These are phyloP conservation scores for Ectobius pallidus DNA, from an alignment of 2,888 invertebrate species.

Conservation along the genomic window DNA sequence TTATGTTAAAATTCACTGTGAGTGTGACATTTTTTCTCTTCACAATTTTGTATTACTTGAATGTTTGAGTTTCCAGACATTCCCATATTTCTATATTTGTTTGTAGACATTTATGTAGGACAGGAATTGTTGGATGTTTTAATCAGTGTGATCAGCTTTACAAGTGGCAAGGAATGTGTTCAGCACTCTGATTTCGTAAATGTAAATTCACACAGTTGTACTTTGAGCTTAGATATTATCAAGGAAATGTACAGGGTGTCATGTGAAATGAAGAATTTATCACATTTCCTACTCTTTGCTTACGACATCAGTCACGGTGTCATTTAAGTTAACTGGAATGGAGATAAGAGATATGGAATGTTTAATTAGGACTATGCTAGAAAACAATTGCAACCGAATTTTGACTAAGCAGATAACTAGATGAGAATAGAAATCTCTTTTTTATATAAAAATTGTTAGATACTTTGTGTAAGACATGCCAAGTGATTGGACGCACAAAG, in stretches of 20 bases:
- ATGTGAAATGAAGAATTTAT: not conserved
- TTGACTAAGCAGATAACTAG: conserved; percentile 22
- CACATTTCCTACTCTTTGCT: not conserved
- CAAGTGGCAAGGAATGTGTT: not conserved
- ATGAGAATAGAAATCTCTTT: conserved; percentile 16
- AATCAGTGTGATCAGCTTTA: not conserved
- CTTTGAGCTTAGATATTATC: not conserved
- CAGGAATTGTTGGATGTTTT: not conserved
- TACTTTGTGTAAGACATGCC: conserved; percentile 17
- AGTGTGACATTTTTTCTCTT: not conserved
- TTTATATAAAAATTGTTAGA: conserved; percentile 16
- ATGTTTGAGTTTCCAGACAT: not conserved
- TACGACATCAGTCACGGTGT: not conserved
- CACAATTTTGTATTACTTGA: not conserved
- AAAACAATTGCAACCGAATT: conserved; percentile 11
- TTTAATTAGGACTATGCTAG: not conserved
- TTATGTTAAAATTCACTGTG: too few relatives aligned
- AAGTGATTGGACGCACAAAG: conserved; percentile 17
- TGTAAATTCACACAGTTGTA: not conserved
- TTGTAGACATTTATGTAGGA: not conserved
- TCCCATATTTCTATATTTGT: not conserved
- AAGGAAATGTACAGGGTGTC: conserved; percentile 19
- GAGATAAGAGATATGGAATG: not conserved
- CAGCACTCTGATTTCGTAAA: not conserved
- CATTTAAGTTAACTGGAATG: not conserved